Evolutionary conservation across 2,797 vertebrate species (phyloP).

Genomic region (Otolemur crassicaudatus): DNA sequence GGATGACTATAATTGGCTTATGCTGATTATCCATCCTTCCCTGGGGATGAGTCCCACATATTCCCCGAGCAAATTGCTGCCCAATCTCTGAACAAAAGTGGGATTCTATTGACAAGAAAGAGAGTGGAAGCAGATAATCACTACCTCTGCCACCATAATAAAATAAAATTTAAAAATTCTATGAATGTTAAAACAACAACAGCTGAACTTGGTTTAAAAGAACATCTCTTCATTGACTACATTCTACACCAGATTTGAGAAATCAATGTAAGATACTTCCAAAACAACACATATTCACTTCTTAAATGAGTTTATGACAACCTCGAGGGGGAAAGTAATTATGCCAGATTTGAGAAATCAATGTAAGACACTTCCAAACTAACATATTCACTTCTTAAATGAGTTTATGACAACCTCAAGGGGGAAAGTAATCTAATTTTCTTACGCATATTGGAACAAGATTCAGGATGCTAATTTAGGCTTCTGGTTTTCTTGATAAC

Average conservation of each 20-base stretch:
- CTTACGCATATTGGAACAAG: constrained; percentile 27
- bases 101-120: background rate
- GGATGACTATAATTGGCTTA: background rate
- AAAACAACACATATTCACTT: background rate
- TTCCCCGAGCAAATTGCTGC: background rate
- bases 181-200: background rate
- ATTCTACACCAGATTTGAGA: background rate
- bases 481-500: constrained; percentile 51
- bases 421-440: background rate
- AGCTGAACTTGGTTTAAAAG: constrained; percentile 28
- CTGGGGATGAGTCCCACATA: no score
- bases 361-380: background rate
- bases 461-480: constrained; percentile 53
- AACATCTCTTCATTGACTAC: constrained; percentile 6
- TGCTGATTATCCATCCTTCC: background rate
- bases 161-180: background rate
- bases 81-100: background rate
- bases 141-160: background rate
- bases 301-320: constrained; percentile 36
- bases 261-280: background rate
- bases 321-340: background rate
- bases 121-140: background rate
- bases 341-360: background rate
- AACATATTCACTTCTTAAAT: background rate
- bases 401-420: constrained; percentile 19